Evolutionary conservation across 2,797 vertebrate species (phyloP).

Genomic region (Danio choprae): DNA sequence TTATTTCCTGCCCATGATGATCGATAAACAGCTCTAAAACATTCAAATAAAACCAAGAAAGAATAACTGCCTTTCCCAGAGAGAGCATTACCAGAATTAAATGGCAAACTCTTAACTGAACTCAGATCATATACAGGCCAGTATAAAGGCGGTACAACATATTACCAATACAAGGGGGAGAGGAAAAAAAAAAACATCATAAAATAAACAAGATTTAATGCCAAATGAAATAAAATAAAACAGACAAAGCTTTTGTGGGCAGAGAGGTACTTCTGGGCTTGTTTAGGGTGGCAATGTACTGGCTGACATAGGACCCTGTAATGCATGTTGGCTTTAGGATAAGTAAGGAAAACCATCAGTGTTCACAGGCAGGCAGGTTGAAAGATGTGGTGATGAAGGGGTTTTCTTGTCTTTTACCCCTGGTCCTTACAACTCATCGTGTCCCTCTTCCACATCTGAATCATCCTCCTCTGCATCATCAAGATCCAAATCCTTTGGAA

Average conservation of each 20-base stretch:
- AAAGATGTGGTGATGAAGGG: conserved; percentile 71
- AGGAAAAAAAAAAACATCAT: conserved; percentile 20
- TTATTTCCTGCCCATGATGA: conserved; percentile 31
- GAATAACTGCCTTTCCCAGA: conserved; percentile 12
- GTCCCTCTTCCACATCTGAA: conserved; percentile 86
- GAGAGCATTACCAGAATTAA: conserved; percentile 1
- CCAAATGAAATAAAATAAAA: conserved; percentile 10
- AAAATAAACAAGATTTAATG: conserved; percentile 31
- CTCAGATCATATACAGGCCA: conserved; percentile 8
- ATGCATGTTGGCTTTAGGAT: conserved; percentile 59
- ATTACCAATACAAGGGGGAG: conserved; percentile 14
- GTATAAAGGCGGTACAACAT: conserved; percentile 19
- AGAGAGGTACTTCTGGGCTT: conserved; percentile 65
- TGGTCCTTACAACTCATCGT: conserved; percentile 90
- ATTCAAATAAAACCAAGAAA: conserved; percentile 3
- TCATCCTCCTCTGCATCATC: conserved; percentile 83
- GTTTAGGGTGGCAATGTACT: conserved; percentile 56
- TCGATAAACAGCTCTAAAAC: conserved; percentile 57
- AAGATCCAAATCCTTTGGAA: conserved; percentile 78
- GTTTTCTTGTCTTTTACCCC: conserved; percentile 67
- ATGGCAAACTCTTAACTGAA: not conserved
- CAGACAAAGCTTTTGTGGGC: conserved; percentile 38
- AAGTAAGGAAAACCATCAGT: conserved; percentile 70
- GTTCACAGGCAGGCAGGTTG: conserved; percentile 64
- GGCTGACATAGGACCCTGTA: conserved; percentile 40